A percentile compares a stretch with the other conserved stretches of the same genome.
These are phyloP conservation scores for Anguilla anguilla DNA, from an alignment of 2,797 vertebrate species.

Conservation along the genomic window DNA sequence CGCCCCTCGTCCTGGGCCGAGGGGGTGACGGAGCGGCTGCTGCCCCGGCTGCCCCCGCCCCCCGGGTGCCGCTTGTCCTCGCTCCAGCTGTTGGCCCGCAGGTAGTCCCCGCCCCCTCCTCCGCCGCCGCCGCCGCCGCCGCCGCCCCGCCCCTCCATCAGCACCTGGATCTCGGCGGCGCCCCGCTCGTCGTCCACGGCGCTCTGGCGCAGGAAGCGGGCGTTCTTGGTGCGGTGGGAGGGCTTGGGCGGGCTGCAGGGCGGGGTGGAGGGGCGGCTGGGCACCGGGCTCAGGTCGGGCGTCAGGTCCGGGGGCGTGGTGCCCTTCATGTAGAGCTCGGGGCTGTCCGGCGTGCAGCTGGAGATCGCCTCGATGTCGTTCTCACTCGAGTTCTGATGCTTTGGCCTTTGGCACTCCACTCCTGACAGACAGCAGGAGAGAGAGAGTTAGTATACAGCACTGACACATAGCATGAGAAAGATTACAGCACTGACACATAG, in stretches of 20 bases:
- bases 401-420: conserved; percentile 91
- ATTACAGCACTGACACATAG: neutral
- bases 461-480: neutral
- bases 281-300: conserved; percentile 84
- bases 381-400: conserved; percentile 87
- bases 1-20: conserved; percentile 67
- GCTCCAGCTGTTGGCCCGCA: conserved; percentile 82
- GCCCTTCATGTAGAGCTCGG: conserved; percentile 89
- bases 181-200: conserved; percentile 86
- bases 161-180: conserved; percentile 88
- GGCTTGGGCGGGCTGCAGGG: conserved; percentile 71
- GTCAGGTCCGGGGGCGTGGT: conserved; percentile 87
- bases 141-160: conserved; percentile 82
- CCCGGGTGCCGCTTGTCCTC: conserved; percentile 76
- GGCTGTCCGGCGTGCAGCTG: conserved; percentile 89
- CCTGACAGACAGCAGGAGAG: conserved; percentile 65
- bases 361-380: conserved; percentile 86
- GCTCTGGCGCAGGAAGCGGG: conserved; percentile 87
- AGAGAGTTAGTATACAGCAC: neutral
- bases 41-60: conserved; percentile 65
- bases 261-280: conserved; percentile 86
- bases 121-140: conserved; percentile 67
- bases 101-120: conserved; percentile 76
- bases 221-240: conserved; percentile 78
- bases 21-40: conserved; percentile 60